These are phyloP conservation scores for Linurgus olivaceus DNA, from an alignment of 2,797 vertebrate species.

Conservation along the genomic window DNA sequence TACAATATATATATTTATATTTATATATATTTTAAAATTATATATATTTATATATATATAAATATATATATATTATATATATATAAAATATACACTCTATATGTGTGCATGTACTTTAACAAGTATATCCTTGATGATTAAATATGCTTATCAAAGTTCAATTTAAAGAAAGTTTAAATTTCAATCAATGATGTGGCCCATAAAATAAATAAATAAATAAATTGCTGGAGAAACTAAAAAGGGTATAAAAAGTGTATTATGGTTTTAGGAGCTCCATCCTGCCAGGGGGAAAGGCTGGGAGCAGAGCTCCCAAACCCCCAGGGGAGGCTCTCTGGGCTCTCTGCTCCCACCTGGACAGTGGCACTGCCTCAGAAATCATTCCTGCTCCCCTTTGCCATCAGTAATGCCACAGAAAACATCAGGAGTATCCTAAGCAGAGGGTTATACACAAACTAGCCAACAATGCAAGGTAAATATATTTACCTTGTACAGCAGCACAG, in stretches of 20 bases:
- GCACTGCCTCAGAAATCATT: accelerated
- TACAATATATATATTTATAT: no score
- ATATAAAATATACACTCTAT: not conserved
- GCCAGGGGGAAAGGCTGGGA: not conserved
- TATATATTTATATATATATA: not conserved
- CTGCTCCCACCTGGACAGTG: accelerated
- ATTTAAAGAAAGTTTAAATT: not conserved
- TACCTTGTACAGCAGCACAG: not conserved
- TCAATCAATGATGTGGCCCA: not conserved
- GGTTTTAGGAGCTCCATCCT: not conserved
- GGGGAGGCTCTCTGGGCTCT: not conserved
- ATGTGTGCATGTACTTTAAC: not conserved
- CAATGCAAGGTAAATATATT: not conserved
- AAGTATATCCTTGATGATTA: not conserved
- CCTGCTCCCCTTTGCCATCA: accelerated
- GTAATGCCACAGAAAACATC: accelerated
- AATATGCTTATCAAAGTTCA: not conserved
- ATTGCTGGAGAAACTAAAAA: not conserved
- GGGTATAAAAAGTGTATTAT: not conserved
- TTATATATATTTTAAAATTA: no score
- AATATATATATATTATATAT: not conserved
- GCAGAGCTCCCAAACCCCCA: not conserved
- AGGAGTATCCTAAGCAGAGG: not conserved
- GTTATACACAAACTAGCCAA: not conserved
- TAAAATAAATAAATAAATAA: not conserved